Evolutionary conservation across 2,888 invertebrate genomes (phyloP).

Genomic region (Eustalomyia histrio): DNA sequence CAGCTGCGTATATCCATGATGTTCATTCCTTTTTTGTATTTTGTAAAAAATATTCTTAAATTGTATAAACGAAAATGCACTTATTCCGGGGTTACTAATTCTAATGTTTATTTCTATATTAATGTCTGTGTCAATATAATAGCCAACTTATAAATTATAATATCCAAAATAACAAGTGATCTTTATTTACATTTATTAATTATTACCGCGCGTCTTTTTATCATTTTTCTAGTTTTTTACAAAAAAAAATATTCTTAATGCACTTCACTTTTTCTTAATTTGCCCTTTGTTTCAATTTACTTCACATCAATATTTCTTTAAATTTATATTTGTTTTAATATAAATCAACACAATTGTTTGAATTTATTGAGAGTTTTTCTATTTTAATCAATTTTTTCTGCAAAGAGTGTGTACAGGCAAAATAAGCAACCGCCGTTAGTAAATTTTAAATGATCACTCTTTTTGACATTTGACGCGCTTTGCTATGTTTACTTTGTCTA

Average conservation of each 20-base stretch:
- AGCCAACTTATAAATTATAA: not conserved
- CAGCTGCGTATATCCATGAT: conserved; percentile 71
- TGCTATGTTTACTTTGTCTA: conserved; percentile 54
- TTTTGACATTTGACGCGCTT: conserved; percentile 65
- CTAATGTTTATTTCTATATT: not conserved
- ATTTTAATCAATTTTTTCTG: conserved; percentile 36
- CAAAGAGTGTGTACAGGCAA: conserved; percentile 48
- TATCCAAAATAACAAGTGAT: not conserved
- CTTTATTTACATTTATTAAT: conserved; percentile 40
- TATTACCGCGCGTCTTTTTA: conserved; percentile 39
- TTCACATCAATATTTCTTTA: not conserved
- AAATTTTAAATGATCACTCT: conserved; percentile 58
- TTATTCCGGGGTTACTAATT: not conserved
- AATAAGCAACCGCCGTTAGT: conserved; percentile 67
- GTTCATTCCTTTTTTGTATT: conserved; percentile 16
- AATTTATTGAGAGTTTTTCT: conserved; percentile 1
- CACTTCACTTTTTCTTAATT: too few species aligned
- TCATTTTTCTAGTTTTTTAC: conserved; percentile 23
- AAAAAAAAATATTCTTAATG: not conserved
- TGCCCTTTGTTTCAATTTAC: not conserved
- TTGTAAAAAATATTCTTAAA: conserved; percentile 2
- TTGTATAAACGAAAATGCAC: not conserved
- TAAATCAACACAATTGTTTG: not conserved
- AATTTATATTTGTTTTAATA: not conserved
- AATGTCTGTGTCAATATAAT: not conserved